Conservation (phyloP, 1,140 invertebrate species). For the Portunus trituberculatus region DNA sequence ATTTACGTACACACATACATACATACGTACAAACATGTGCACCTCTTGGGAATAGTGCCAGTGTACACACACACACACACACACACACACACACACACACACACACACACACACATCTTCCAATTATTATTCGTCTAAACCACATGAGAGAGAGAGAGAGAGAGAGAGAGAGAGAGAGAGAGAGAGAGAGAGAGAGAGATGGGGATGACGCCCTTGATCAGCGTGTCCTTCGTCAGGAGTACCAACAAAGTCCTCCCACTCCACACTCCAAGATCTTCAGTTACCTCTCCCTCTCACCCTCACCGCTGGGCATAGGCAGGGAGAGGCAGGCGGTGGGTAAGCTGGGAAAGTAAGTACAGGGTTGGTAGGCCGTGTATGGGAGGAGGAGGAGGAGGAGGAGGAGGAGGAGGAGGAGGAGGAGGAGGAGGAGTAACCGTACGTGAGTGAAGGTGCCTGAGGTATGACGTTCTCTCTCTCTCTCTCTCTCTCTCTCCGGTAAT, state of each 20-base stretch:
- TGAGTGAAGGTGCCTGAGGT: conserved; percentile 47
- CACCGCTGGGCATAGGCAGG: not conserved
- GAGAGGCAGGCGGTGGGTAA: not conserved
- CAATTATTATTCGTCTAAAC: no score
- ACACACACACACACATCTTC: not conserved
- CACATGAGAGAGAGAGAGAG: not conserved
- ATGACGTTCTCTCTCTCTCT: conserved; percentile 35
- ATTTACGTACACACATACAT: no score
- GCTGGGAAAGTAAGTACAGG: not conserved
- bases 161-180: conserved; percentile 53
- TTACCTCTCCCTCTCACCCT: not conserved
- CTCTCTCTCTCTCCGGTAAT: not conserved
- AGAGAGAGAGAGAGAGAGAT: conserved; percentile 51
- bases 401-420: conserved; percentile 6
- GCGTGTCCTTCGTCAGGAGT: not conserved
- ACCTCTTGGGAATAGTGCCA: no score
- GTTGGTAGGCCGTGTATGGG: conserved; percentile 57
- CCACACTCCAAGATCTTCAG: not conserved
- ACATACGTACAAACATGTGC: no score
- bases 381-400: not conserved
- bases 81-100: not conserved
- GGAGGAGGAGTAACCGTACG: not conserved
- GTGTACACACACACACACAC: no score
- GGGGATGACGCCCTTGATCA: not conserved
- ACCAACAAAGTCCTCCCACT: not conserved